Evolutionary conservation across 2,113 vertebrate species (phyloP).

Genomic region (Salminus brasiliensis): DNA sequence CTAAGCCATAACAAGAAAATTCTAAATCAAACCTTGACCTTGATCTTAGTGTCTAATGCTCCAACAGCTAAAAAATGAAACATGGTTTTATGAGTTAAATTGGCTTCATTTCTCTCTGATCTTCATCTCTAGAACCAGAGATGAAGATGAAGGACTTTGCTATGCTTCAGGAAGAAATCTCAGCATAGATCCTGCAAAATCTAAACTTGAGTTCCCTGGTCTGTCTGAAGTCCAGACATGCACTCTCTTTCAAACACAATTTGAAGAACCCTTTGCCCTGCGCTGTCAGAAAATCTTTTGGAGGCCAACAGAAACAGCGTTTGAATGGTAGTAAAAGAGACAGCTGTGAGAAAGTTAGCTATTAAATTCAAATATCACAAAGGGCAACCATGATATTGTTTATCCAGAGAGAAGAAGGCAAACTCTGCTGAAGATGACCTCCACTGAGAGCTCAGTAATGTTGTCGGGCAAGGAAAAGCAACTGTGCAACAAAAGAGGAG

Average conservation of each 20-base stretch:
- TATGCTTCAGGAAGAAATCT: too few relatives aligned
- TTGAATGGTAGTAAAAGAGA: neutral
- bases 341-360: slow-evolving; percentile 21
- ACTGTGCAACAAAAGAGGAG: neutral
- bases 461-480: slow-evolving; percentile 13
- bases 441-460: neutral
- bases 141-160: too few relatives aligned
- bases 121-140: too few relatives aligned
- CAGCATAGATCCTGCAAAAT: too few relatives aligned
- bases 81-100: too few relatives aligned
- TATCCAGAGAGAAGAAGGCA: neutral
- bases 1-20: too few relatives aligned
- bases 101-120: too few relatives aligned
- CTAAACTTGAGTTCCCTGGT: too few relatives aligned
- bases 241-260: neutral
- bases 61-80: too few relatives aligned
- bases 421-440: neutral
- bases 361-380: neutral
- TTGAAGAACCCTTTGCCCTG: neutral
- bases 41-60: too few relatives aligned
- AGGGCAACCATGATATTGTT: neutral
- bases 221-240: neutral
- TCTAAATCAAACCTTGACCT: too few relatives aligned
- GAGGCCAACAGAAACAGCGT: neutral
- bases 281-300: neutral